A percentile compares a stretch with the other conserved stretches of the same genome.
phyloP scores from a whole-genome alignment of 2,888 invertebrate genomes.

The Ophion ellenae region DNA sequence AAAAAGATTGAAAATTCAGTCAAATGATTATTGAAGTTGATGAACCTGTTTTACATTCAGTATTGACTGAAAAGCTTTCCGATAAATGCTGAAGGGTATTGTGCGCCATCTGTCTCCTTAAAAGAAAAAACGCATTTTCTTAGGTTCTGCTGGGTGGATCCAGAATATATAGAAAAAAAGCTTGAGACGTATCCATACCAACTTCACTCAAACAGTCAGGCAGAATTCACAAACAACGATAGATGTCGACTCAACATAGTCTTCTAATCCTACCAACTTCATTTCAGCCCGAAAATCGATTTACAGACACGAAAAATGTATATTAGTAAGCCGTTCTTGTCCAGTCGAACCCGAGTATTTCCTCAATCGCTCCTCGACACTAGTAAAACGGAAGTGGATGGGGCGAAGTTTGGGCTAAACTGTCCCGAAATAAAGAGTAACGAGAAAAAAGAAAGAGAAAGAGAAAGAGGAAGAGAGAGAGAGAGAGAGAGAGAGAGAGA shows the following conservation, averaged over 20 bases:
- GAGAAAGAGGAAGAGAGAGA: constrained; percentile 20
- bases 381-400: constrained; percentile 22
- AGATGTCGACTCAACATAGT: not conserved
- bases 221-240: not conserved
- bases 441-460: not conserved
- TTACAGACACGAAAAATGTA: no score
- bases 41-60: not conserved
- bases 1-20: not conserved
- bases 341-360: not conserved
- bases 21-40: not conserved
- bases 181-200: not conserved
- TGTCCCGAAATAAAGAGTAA: not conserved
- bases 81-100: not conserved
- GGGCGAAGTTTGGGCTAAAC: constrained; percentile 16
- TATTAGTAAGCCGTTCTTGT: no score
- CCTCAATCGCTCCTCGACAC: not conserved
- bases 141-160: not conserved
- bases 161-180: not conserved
- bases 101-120: no score
- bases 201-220: not conserved
- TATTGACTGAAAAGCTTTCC: not conserved
- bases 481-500: constrained; percentile 6
- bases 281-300: no score
- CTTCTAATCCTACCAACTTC: no score
- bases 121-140: not conserved